Evolutionary conservation across 2,888 invertebrate species (phyloP), one percentile per base, ranked within the genome.

Genomic region (Melipona bicolor): DNA sequence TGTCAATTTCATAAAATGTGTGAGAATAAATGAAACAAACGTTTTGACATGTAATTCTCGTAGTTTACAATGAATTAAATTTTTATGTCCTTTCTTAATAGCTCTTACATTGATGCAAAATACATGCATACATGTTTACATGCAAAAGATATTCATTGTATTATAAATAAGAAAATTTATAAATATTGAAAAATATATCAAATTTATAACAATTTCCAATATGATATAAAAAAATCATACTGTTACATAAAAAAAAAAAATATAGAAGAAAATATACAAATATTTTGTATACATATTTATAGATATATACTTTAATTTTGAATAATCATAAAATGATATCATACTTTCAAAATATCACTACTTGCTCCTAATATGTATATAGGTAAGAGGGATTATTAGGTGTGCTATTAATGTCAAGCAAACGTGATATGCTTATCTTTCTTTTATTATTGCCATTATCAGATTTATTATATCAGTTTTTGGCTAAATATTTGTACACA

Each of bases 401-500:
- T 79, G 69, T 65, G 65, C 50, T 73, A 79, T 77, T 83, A 75
- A 84, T 62, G 54, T 77, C 68, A 82, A 83, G 76, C 67, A 83
- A 74, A 79, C 27, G 49, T 81, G 67, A 68, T 81, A 76, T 76
- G 71, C 52, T 81, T 62, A 73, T 21, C 78, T 69, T 78, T 80
- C 19, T 81, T 83, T 87, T 89, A 87, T 87, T 90, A 82, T 89
- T 89, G 84, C 84, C 67, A 69, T 88, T 84, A 83, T 81, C 72
- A 84, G 71, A 88, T 85, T 91, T 86, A 84, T 89, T 85, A 87
- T 81, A 68, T 79, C 83, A 78, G 65, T 81, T 87, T 91, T 90
- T 90, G 84, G 89, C 86, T 91, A 89, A 83, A 81, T 81, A 89
- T 92, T 91, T 90, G 91, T 92, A 92, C 90, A 88, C 85, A 84